Conservation (phyloP, 2,113 vertebrate genomes). For the Zosterops lateralis region DNA sequence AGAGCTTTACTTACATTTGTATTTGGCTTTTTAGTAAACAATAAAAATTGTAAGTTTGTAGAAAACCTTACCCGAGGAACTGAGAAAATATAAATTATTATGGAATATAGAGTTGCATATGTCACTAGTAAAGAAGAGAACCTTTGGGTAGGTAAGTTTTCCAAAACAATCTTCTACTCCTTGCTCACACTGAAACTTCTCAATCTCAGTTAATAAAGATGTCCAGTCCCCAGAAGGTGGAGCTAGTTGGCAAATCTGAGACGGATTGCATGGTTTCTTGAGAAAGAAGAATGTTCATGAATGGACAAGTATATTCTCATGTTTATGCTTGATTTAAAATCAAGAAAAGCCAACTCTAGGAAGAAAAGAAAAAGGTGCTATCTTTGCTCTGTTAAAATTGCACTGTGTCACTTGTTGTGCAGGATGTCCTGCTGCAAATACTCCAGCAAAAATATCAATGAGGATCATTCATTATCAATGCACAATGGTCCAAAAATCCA, state of each 20-base stretch:
- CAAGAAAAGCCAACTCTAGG: neutral
- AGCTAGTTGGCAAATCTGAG: conserved; percentile 50
- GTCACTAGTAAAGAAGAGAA: neutral
- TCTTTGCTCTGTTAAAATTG: neutral
- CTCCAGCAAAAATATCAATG: neutral
- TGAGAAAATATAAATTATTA: neutral
- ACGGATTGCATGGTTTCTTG: neutral
- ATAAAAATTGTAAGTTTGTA: neutral
- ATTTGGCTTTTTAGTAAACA: neutral
- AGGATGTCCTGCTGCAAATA: neutral
- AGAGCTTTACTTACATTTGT: neutral
- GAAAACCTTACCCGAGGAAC: neutral
- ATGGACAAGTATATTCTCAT: neutral
- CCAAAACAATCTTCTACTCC: neutral
- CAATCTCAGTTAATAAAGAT: neutral
- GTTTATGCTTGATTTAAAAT: neutral
- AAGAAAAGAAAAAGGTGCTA: neutral
- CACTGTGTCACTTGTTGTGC: neutral
- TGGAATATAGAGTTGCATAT: neutral
- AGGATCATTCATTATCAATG: neutral
- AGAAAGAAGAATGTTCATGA: neutral
- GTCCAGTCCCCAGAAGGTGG: conserved; percentile 65
- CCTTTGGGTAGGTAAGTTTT: neutral
- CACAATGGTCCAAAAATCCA: neutral
- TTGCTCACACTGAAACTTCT: neutral